phyloP scores from a whole-genome alignment of 1,140 invertebrate genomes.

The Alviniconcha marisindica region DNA sequence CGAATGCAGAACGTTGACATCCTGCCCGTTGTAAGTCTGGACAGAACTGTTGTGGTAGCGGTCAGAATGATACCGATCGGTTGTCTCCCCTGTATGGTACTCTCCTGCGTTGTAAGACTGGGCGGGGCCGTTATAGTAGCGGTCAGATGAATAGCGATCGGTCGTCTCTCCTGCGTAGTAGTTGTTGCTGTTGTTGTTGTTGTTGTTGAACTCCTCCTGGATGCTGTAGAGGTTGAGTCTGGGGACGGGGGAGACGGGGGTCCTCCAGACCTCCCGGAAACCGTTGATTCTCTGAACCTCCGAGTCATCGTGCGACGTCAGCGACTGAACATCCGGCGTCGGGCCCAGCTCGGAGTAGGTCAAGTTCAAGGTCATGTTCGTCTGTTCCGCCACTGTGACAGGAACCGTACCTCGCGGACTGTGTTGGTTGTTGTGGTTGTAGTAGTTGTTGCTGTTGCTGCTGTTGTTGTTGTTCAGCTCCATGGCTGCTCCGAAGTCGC shows the following conservation, averaged over 20 bases:
- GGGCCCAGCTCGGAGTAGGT: slow-evolving; percentile 24
- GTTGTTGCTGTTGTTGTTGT: no score
- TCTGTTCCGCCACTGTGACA: no score
- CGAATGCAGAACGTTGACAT: not conserved
- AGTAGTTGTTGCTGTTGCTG: no score
- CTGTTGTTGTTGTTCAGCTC: not conserved
- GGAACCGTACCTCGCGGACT: not conserved
- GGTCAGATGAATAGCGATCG: not conserved
- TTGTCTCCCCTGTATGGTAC: no score
- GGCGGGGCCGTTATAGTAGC: not conserved
- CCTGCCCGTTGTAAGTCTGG: no score
- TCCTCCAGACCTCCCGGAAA: not conserved
- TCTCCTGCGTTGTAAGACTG: no score
- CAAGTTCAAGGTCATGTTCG: not conserved
- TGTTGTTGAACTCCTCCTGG: slow-evolving; percentile 8
- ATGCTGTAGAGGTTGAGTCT: not conserved
- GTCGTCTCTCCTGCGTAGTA: not conserved
- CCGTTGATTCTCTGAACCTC: slow-evolving; percentile 36
- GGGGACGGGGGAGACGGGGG: not conserved
- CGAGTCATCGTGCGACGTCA: slow-evolving; percentile 16
- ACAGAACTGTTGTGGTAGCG: no score
- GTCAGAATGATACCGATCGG: no score
- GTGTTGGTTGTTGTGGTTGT: no score
- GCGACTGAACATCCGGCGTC: not conserved
- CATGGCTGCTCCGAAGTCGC: not conserved